phyloP scores from a whole-genome alignment of 2,888 invertebrate genomes.

The Plagodis dolabraria region DNA sequence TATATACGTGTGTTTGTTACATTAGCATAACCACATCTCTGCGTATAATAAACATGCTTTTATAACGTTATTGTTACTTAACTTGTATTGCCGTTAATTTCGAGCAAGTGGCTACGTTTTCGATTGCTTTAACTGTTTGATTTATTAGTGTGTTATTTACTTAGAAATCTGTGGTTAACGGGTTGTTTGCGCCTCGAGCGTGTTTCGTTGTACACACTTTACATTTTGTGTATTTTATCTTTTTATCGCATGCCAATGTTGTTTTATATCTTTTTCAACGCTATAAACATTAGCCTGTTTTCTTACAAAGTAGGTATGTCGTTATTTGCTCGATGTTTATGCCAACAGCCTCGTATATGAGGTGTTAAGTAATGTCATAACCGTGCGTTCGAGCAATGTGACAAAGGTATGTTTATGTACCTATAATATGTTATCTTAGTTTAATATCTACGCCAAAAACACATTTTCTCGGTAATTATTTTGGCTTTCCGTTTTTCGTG shows the following conservation, averaged over 20 bases:
- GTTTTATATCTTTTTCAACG: constrained; percentile 31
- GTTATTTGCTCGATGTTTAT: constrained; percentile 33
- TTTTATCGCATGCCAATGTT: constrained; percentile 28
- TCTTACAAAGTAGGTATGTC: constrained; percentile 32
- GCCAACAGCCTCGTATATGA: constrained; percentile 31
- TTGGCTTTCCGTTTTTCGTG: too few relatives aligned
- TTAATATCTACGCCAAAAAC: too few relatives aligned
- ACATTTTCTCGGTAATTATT: too few relatives aligned
- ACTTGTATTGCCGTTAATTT: constrained; percentile 33
- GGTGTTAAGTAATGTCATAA: constrained; percentile 34
- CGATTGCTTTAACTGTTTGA: constrained; percentile 24
- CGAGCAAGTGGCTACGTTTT: constrained; percentile 21
- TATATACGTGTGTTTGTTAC: constrained; percentile 46
- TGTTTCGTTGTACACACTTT: constrained; percentile 20
- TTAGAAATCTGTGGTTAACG: constrained; percentile 25
- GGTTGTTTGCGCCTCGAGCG: constrained; percentile 26
- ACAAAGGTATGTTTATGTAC: constrained; percentile 18
- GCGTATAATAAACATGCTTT: constrained; percentile 36
- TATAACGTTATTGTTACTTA: constrained; percentile 34
- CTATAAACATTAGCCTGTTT: constrained; percentile 33
- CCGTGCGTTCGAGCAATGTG: constrained; percentile 17
- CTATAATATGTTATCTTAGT: too few relatives aligned
- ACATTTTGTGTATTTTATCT: constrained; percentile 34
- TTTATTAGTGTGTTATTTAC: constrained; percentile 27
- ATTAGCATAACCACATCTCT: constrained; percentile 52